These are phyloP conservation scores for Drosophila anomelani DNA, from an alignment of 2,888 invertebrate species.

Conservation along the genomic window DNA sequence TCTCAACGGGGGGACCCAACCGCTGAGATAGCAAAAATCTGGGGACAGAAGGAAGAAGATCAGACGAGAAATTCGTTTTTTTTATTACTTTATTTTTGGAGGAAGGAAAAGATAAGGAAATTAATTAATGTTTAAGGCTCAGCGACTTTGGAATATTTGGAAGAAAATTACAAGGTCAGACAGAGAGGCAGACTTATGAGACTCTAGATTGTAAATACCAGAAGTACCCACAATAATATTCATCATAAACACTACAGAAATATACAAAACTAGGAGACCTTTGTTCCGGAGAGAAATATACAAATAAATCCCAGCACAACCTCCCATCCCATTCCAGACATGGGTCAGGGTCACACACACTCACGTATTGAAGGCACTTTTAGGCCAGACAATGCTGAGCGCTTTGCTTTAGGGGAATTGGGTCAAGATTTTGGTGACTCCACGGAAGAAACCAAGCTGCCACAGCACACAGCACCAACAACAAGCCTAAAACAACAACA, in stretches of 20 bases:
- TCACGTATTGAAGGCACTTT: slow-evolving; percentile 3
- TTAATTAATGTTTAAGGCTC: neutral
- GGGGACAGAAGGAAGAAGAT: slow-evolving; percentile 25
- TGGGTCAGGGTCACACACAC: slow-evolving; percentile 53
- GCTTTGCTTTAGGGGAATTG: slow-evolving; percentile 43
- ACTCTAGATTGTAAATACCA: neutral
- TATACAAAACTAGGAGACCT: too few relatives aligned
- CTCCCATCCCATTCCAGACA: slow-evolving; percentile 10
- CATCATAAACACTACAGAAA: too few relatives aligned
- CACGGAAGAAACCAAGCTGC: slow-evolving; percentile 20
- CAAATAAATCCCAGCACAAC: neutral
- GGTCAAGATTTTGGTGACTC: slow-evolving; percentile 61
- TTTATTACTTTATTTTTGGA: neutral
- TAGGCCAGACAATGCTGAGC: slow-evolving; percentile 27
- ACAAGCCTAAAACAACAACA: neutral
- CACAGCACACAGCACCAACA: neutral
- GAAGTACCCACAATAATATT: accelerated
- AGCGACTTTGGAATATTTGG: neutral
- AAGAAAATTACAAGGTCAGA: neutral
- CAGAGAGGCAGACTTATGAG: neutral
- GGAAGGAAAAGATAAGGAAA: neutral
- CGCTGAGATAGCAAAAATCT: slow-evolving; percentile 34
- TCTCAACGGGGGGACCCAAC: slow-evolving; percentile 32
- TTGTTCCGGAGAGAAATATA: neutral
- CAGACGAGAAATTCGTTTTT: slow-evolving; percentile 22